Evolutionary conservation across 1,140 invertebrate genomes (phyloP).

Genomic region (Stegodyphus mimosarum): DNA sequence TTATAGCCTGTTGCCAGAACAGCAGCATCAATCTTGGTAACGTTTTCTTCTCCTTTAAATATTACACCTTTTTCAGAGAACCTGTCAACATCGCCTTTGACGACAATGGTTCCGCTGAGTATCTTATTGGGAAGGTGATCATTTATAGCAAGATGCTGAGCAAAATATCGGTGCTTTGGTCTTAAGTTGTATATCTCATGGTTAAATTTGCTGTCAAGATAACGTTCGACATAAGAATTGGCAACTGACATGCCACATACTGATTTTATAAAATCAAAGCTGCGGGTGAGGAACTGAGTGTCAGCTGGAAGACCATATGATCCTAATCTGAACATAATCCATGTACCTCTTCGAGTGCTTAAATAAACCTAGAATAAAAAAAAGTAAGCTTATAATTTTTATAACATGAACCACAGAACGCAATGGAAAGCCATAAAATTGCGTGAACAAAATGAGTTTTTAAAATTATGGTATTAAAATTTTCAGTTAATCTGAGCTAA

Average conservation of each 20-base stretch:
- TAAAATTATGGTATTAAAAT: too few species aligned
- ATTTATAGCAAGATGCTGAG: slow-evolving; percentile 72
- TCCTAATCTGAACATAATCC: slow-evolving; percentile 69
- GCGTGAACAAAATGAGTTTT: too few species aligned
- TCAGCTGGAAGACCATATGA: slow-evolving; percentile 67
- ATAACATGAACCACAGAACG: too few species aligned
- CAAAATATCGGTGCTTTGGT: slow-evolving; percentile 68
- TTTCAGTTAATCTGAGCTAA: too few species aligned
- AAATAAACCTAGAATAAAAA: slow-evolving; percentile 69
- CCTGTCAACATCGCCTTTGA: slow-evolving; percentile 68
- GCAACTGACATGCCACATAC: slow-evolving; percentile 20
- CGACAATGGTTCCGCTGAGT: slow-evolving; percentile 68
- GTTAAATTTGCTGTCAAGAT: slow-evolving; percentile 67
- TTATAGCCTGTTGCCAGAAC: slow-evolving; percentile 69
- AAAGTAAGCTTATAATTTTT: background rate
- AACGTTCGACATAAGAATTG: slow-evolving; percentile 39
- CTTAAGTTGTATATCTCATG: slow-evolving; percentile 70
- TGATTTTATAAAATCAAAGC: slow-evolving; percentile 19
- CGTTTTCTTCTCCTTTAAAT: slow-evolving; percentile 64
- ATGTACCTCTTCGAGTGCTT: slow-evolving; percentile 70
- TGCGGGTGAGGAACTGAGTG: slow-evolving; percentile 1
- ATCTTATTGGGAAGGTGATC: slow-evolving; percentile 71
- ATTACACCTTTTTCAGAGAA: slow-evolving; percentile 66
- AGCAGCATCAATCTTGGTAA: slow-evolving; percentile 65
- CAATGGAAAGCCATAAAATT: too few species aligned